Evolutionary conservation across 2,113 vertebrate species (phyloP).

Genomic region (Lichenostomus cassidix): DNA sequence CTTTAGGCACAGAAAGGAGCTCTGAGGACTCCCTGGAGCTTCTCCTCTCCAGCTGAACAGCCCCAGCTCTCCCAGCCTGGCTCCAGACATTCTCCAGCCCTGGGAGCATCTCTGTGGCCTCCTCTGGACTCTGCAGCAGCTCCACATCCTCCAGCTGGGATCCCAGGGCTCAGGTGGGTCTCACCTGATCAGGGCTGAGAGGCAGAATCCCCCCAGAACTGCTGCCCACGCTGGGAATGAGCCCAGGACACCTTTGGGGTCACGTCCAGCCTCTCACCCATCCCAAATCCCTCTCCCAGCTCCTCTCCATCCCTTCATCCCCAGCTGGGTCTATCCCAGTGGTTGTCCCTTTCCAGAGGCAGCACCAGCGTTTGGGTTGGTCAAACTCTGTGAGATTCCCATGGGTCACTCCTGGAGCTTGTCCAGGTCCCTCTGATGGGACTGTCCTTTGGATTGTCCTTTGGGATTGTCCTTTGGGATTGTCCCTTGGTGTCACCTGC

Average conservation of each 20-base stretch:
- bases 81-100: too few relatives aligned
- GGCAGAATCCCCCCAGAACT: neutral
- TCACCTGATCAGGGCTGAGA: neutral
- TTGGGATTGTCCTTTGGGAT: neutral
- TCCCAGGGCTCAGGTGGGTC: neutral
- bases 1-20: too few relatives aligned
- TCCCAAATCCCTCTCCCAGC: neutral
- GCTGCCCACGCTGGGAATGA: neutral
- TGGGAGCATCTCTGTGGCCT: neutral
- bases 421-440: neutral
- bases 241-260: neutral
- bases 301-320: too few relatives aligned
- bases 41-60: neutral
- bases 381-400: neutral
- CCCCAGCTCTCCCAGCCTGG: neutral
- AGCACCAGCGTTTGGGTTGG: neutral
- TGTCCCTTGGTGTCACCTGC: neutral
- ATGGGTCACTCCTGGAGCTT: neutral
- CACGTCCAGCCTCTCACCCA: neutral
- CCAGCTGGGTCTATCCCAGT: neutral
- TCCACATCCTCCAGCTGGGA: neutral
- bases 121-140: neutral
- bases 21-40: too few relatives aligned
- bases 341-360: neutral
- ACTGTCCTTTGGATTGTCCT: neutral